Evolutionary conservation across 2,797 vertebrate species (phyloP).

Genomic region (Enteromius afrohamiltoni): DNA sequence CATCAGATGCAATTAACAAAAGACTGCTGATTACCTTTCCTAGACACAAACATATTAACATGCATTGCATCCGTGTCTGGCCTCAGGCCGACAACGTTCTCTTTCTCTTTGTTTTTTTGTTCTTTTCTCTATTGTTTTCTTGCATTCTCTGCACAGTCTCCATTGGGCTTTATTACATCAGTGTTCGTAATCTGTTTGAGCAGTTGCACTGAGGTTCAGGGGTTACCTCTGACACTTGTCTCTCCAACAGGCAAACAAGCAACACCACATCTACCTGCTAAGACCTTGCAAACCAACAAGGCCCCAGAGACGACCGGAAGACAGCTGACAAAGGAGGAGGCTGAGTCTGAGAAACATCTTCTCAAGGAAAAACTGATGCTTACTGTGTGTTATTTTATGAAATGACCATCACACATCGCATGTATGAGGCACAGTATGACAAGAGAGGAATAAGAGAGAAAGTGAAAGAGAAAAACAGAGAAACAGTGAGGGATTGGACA

Average conservation of each 20-base stretch:
- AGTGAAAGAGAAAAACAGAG: conserved; percentile 50
- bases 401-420: not conserved
- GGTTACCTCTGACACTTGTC: conserved; percentile 83
- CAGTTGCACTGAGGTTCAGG: conserved; percentile 76
- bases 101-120: conserved; percentile 50
- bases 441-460: conserved; percentile 55
- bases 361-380: not conserved
- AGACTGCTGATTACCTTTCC: conserved; percentile 12
- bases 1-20: conserved; percentile 21
- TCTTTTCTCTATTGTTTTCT: conserved; percentile 65
- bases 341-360: conserved; percentile 55
- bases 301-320: conserved; percentile 74
- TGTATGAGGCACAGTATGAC: not conserved
- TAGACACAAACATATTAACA: conserved; percentile 44
- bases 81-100: conserved; percentile 76
- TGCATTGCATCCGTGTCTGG: conserved; percentile 75
- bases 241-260: conserved; percentile 77
- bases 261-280: conserved; percentile 47
- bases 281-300: conserved; percentile 72
- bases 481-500: conserved; percentile 22
- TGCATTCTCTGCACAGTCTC: conserved; percentile 54
- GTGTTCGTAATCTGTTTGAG: conserved; percentile 70
- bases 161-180: conserved; percentile 77
- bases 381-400: not conserved
- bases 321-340: conserved; percentile 73